A percentile compares a stretch with the other conserved stretches of the same genome.
phyloP scores from a whole-genome alignment of 2,113 vertebrate genomes.

The Colaptes auratus region DNA sequence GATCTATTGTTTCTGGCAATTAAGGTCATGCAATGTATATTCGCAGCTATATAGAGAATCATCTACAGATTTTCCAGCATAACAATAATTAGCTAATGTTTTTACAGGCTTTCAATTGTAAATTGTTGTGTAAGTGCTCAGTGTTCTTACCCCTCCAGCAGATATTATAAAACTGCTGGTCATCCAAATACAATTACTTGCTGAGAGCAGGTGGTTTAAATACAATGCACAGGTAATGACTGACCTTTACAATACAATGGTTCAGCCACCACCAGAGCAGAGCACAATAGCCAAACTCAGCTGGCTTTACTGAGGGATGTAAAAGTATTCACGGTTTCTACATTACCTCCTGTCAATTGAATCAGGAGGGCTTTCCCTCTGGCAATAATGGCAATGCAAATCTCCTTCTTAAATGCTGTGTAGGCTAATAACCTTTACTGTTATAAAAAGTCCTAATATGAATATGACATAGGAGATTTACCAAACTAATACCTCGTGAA shows the following conservation, averaged over 20 bases:
- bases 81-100: constrained; percentile 49
- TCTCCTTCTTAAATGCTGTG: neutral
- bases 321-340: constrained; percentile 1
- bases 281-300: constrained; percentile 48
- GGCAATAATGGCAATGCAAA: neutral
- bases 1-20: constrained; percentile 18
- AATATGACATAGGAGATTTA: neutral
- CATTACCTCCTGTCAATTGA: neutral
- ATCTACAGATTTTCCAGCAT: neutral
- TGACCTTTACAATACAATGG: constrained; percentile 73
- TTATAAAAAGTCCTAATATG: neutral
- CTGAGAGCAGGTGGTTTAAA: constrained; percentile 69
- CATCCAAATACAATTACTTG: constrained; percentile 58
- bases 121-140: constrained; percentile 38
- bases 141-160: constrained; percentile 19
- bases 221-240: constrained; percentile 66
- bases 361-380: neutral
- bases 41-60: constrained; percentile 1
- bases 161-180: constrained; percentile 27
- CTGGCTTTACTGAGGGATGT: constrained; percentile 22
- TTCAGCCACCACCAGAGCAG: constrained; percentile 4
- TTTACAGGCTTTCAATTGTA: constrained; percentile 28
- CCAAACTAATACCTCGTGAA: neutral
- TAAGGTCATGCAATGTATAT: neutral
- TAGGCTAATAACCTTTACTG: neutral